Percentiles rank a stretch among this genome's conserved stretches.
phyloP scores from a whole-genome alignment of 2,113 vertebrate species.

The Propithecus coquereli region DNA sequence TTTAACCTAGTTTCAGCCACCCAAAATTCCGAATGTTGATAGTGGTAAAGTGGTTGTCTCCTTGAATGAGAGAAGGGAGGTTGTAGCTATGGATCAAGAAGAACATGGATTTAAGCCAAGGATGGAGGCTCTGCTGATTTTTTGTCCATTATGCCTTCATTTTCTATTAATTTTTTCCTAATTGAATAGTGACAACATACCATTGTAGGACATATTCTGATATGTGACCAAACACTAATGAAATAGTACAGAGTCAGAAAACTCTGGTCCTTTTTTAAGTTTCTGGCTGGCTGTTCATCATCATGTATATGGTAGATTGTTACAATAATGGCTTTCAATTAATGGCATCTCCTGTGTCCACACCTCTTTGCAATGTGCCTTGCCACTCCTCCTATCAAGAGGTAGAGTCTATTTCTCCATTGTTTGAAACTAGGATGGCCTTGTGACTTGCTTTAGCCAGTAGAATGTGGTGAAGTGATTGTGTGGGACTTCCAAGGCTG shows the following conservation, averaged over 20 bases:
- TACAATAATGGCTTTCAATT: not conserved
- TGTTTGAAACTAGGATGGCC: not conserved
- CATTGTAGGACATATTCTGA: not conserved
- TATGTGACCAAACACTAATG: not conserved
- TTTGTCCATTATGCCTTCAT: not conserved
- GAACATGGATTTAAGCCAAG: not conserved
- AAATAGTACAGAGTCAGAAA: not conserved
- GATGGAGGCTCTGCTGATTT: not conserved
- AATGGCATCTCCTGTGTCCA: not conserved
- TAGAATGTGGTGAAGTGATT: not conserved
- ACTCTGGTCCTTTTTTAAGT: not conserved
- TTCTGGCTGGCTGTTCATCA: not conserved
- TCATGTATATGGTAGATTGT: not conserved
- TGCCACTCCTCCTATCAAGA: not conserved
- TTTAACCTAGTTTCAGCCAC: not conserved
- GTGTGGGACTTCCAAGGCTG: not conserved
- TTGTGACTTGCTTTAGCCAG: not conserved
- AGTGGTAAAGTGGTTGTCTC: not conserved
- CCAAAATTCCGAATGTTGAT: not conserved
- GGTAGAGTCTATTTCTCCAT: not conserved
- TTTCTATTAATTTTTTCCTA: not conserved
- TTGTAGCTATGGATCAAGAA: not conserved
- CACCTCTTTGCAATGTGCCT: not conserved
- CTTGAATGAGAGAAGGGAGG: not conserved
- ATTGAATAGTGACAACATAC: not conserved